Percentiles rank a stretch among this genome's conserved stretches.
phyloP scores from a whole-genome alignment of 2,797 vertebrate species.

The Acanthurus lineatus region DNA sequence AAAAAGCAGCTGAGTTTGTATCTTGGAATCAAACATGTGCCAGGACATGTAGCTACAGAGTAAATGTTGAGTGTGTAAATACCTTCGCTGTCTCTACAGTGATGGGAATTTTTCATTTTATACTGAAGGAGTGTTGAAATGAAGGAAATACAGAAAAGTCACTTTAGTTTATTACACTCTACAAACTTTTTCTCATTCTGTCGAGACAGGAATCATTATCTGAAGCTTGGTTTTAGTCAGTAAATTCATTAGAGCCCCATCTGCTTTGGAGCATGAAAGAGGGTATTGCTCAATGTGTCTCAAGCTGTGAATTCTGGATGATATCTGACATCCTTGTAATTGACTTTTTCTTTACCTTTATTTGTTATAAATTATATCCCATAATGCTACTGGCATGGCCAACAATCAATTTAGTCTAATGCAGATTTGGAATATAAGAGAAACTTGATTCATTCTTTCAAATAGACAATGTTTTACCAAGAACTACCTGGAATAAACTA shows the following conservation, averaged over 20 bases:
- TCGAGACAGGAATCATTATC: too few species aligned
- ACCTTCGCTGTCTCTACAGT: not conserved
- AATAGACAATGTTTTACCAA: not conserved
- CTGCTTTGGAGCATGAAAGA: not conserved
- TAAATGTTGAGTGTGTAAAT: conserved; percentile 7
- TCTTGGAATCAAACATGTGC: conserved; percentile 8
- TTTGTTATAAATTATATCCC: not conserved
- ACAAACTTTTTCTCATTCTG: not conserved
- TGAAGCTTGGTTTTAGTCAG: not conserved
- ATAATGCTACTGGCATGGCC: not conserved
- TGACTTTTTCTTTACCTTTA: not conserved
- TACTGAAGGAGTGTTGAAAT: not conserved
- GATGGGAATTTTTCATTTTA: not conserved
- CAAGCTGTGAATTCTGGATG: not conserved
- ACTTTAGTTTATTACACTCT: not conserved
- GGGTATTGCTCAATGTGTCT: not conserved
- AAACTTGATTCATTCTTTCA: not conserved
- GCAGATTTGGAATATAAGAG: not conserved
- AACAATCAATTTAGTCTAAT: not conserved
- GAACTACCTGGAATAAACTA: not conserved
- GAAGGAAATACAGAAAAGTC: not conserved
- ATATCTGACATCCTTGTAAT: not conserved
- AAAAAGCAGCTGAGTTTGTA: conserved; percentile 41
- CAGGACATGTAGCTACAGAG: conserved; percentile 46
- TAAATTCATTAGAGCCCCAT: not conserved